Conservation (phyloP, 2,113 vertebrate species). For the Trematocara nigrifrons region DNA sequence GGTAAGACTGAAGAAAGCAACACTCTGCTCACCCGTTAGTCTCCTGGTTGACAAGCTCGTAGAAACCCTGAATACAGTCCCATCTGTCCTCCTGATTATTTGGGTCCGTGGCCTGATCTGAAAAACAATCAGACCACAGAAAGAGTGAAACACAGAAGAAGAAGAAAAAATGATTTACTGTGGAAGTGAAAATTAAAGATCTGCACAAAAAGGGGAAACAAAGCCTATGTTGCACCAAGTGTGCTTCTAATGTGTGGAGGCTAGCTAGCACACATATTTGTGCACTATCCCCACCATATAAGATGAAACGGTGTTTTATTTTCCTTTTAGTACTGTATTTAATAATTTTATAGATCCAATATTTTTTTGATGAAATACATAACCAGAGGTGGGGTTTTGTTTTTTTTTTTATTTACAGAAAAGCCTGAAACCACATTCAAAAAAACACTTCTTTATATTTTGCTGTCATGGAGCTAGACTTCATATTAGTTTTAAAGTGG, state of each 20-base stretch:
- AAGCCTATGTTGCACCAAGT: neutral
- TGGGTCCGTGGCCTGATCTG: slow-evolving; percentile 85
- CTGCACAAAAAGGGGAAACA: neutral
- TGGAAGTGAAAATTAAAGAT: neutral
- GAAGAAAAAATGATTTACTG: neutral
- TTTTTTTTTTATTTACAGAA: neutral
- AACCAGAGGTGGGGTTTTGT: fast-evolving
- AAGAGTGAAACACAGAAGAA: neutral
- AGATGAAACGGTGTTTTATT: fast-evolving
- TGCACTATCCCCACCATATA: fast-evolving
- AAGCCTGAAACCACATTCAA: neutral
- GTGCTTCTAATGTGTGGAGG: neutral
- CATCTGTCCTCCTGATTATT: slow-evolving; percentile 74
- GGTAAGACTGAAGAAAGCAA: neutral
- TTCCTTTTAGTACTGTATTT: neutral
- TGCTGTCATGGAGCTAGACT: neutral
- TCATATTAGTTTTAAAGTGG: neutral
- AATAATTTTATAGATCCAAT: neutral
- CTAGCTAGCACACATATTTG: neutral
- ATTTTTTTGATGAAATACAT: neutral
- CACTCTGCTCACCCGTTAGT: slow-evolving; percentile 71
- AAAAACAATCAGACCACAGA: neutral
- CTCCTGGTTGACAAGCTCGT: slow-evolving; percentile 76
- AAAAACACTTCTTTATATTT: neutral
- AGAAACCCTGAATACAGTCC: slow-evolving; percentile 84